Evolutionary conservation across 2,797 vertebrate species (phyloP).

Genomic region (Tangara arthus): DNA sequence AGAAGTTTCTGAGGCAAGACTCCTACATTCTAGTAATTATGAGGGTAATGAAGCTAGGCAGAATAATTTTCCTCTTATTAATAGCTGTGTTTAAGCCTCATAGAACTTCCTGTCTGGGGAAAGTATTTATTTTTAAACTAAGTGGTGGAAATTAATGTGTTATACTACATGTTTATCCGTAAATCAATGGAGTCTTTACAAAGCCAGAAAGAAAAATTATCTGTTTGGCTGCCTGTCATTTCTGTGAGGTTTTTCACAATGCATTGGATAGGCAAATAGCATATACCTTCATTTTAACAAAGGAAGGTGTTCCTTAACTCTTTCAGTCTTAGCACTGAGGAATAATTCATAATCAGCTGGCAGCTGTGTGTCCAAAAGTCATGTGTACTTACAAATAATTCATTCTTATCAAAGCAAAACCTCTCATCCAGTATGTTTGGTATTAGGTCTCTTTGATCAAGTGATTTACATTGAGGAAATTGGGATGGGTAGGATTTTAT

Average conservation of each 20-base stretch:
- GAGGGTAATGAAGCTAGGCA: constrained; percentile 4
- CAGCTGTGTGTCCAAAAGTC: neutral
- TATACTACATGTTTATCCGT: neutral
- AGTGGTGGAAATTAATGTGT: neutral
- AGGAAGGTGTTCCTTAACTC: neutral
- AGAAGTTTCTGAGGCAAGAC: neutral
- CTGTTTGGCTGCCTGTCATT: neutral
- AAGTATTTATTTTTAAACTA: constrained; percentile 26
- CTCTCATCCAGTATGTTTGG: neutral
- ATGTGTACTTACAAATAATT: neutral
- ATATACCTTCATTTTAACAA: neutral
- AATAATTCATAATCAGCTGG: neutral
- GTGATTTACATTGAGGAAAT: neutral
- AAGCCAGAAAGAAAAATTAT: neutral
- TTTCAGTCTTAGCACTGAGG: neutral
- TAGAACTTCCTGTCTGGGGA: neutral
- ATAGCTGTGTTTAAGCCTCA: neutral
- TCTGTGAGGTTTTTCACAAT: neutral
- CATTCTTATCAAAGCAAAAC: neutral
- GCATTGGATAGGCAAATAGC: neutral
- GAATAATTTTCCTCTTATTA: constrained; percentile 16
- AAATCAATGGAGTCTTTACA: constrained; percentile 16
- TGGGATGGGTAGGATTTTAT: neutral
- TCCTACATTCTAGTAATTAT: neutral
- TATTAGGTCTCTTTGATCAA: neutral